Conservation (phyloP, 2,888 invertebrate species). For the Alsophila aescularia region DNA sequence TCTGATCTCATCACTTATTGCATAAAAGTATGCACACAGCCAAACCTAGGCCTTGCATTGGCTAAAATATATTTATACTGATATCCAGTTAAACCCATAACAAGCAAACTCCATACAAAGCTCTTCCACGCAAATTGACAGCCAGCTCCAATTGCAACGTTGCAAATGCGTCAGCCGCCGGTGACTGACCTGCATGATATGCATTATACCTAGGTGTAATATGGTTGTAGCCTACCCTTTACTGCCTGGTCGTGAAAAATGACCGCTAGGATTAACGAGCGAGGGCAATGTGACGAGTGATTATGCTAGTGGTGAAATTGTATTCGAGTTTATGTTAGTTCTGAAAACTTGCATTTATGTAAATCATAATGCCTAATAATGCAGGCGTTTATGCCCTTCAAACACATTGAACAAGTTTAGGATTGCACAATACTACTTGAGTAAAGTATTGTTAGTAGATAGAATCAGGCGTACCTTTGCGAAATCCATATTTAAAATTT, state of each 20-base stretch:
- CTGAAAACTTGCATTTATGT: no score
- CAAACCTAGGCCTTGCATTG: neutral
- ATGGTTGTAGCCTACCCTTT: slow-evolving; percentile 13
- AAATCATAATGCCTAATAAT: no score
- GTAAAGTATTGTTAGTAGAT: no score
- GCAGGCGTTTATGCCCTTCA: no score
- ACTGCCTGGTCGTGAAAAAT: slow-evolving; percentile 37
- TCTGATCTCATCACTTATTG: no score
- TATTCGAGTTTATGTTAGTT: no score
- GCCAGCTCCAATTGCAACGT: slow-evolving; percentile 8
- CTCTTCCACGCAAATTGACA: slow-evolving; percentile 4
- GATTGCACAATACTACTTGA: no score
- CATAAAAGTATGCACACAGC: no score
- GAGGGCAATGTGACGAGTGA: slow-evolving; percentile 1
- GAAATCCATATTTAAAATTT: no score
- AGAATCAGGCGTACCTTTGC: no score
- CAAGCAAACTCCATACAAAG: slow-evolving; percentile 1
- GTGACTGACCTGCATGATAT: slow-evolving; percentile 36
- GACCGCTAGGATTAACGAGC: slow-evolving; percentile 28
- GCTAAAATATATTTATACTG: neutral
- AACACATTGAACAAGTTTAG: no score
- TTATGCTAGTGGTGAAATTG: neutral
- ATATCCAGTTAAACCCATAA: neutral
- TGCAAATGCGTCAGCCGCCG: slow-evolving; percentile 22
- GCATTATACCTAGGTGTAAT: slow-evolving; percentile 19